Evolutionary conservation across 1,140 invertebrate genomes (phyloP).

Genomic region (Eriocheir sinensis): DNA sequence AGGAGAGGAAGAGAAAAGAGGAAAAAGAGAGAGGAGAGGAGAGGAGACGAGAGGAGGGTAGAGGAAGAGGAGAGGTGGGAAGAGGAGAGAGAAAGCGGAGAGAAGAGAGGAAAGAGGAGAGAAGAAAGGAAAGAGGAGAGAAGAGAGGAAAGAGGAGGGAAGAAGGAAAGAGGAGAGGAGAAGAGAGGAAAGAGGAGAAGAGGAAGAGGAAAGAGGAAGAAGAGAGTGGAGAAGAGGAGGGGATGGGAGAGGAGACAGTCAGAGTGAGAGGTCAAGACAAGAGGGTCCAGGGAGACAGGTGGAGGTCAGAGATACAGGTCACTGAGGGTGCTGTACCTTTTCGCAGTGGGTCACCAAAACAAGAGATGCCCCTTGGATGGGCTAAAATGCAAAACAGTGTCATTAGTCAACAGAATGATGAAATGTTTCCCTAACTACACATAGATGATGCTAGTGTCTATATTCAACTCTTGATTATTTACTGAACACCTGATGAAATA

Average conservation of each 20-base stretch:
- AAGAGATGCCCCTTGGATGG: constrained; percentile 62
- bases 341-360: constrained; percentile 63
- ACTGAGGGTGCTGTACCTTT: constrained; percentile 55
- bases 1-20: constrained; percentile 27
- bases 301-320: background rate
- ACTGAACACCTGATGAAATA: too few species aligned
- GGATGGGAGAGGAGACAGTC: background rate
- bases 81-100: constrained; percentile 30
- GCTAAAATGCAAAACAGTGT: constrained; percentile 67
- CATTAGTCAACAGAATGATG: constrained; percentile 65
- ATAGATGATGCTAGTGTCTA: too few species aligned
- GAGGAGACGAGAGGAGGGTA: background rate
- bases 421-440: background rate
- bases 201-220: background rate
- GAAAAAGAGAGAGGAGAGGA: background rate
- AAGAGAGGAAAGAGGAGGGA: constrained; percentile 35
- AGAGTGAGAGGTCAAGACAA: background rate
- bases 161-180: background rate
- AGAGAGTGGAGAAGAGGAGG: background rate
- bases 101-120: constrained; percentile 18
- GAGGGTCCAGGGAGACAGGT: background rate
- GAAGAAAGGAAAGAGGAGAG: constrained; percentile 18
- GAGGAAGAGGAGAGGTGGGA: background rate
- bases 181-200: background rate
- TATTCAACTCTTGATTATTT: too few species aligned